A percentile compares a stretch with the other conserved stretches of the same genome.
phyloP scores from a whole-genome alignment of 2,797 vertebrate genomes.

The Sciaenops ocellatus region DNA sequence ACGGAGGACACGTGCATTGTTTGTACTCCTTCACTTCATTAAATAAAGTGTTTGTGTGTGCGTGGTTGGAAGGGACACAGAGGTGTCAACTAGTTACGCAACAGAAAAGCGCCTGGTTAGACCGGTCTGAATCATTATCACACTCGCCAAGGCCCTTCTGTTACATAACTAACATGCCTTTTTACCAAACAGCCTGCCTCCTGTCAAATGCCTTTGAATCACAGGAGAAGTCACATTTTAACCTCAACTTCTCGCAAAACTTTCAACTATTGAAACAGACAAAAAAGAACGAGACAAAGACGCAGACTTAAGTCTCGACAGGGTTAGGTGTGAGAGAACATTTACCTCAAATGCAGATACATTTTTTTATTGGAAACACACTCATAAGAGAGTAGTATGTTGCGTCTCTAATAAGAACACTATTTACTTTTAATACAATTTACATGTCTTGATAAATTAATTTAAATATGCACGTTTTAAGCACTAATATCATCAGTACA shows the following conservation, averaged over 20 bases:
- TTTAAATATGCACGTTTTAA: neutral
- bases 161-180: slow-evolving; percentile 65
- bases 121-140: slow-evolving; percentile 72
- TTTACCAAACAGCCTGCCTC: slow-evolving; percentile 64
- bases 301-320: neutral
- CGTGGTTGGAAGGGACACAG: slow-evolving; percentile 50
- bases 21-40: slow-evolving; percentile 30
- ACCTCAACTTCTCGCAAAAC: slow-evolving; percentile 27
- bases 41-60: slow-evolving; percentile 39
- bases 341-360: neutral
- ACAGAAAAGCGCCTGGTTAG: slow-evolving; percentile 58
- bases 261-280: neutral
- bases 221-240: slow-evolving; percentile 36
- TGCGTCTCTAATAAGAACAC: neutral
- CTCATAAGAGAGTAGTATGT: neutral
- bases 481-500: neutral
- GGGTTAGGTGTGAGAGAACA: too few relatives aligned
- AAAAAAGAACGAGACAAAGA: neutral
- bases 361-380: neutral
- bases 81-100: slow-evolving; percentile 73
- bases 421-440: neutral
- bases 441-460: neutral
- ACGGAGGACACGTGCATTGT: slow-evolving; percentile 9
- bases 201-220: slow-evolving; percentile 56
- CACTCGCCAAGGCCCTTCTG: slow-evolving; percentile 67